Base-by-base conservation (phyloP, 92 coral and sea anemone genomes). In the Nematostella vectensis region DNA sequence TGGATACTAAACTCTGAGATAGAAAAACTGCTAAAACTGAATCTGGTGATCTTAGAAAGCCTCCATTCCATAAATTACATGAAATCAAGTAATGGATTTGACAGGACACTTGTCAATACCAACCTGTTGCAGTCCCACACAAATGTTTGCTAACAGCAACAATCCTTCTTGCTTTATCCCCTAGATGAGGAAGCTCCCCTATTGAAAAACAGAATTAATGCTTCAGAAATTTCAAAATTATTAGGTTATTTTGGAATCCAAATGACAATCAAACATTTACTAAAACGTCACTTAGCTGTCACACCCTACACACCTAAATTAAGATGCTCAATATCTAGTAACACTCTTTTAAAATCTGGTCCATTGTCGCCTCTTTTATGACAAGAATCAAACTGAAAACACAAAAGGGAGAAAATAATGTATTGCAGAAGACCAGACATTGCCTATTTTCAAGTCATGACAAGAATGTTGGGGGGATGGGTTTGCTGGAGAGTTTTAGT, bases 91-190 rank as follows among this genome's bases (percentile, higher is more conserved):
- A n/a, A n/a, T n/a, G n/a, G n/a, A n/a, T n/a, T n/a, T n/a, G n/a
- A n/a, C n/a, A n/a, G n/a, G n/a, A n/a, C n/a, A n/a, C n/a, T n/a
- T n/a, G n/a, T n/a, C n/a, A n/a, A n/a, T n/a, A n/a, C n/a, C n/a
- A 30, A 88, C 97, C 97, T 57, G 95, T 89, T 1, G 97, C 97
- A 17, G 95, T 87, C 26, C 97, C 97, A 62, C 97, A 89, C 27
- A 89, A 63, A 48, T 89, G 97, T 65, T 89, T 89, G 50, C 97
- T 89, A 47, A 75, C 76, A 0, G 84, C 95, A 38, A 77, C 85
- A 70, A 89, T 44, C 12, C 31, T 59, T 52, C 69, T 57, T 22
- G 80, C 15, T 6, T 33, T 33, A 33, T 33, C 40, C 40, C 40
- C 40, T 6, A 33, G 8, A 33, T 15, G 15, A 6, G 40, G 40